A percentile compares a stretch with the other conserved stretches of the same genome.
phyloP scores from a whole-genome alignment of 2,113 vertebrate species.

The Oncorhynchus keta region DNA sequence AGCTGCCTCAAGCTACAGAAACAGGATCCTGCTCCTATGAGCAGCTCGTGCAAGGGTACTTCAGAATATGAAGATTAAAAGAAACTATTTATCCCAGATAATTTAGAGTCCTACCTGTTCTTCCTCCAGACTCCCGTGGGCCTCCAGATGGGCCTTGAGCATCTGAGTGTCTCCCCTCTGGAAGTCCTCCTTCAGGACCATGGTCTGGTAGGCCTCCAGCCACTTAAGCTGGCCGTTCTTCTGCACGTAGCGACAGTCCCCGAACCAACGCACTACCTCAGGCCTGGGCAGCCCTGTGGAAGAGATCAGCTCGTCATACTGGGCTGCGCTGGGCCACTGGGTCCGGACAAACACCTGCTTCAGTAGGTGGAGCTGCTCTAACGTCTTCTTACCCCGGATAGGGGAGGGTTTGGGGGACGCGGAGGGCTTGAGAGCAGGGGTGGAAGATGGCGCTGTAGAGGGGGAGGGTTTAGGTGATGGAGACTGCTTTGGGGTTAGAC shows the following conservation, averaged over 20 bases:
- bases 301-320: slow-evolving; percentile 86
- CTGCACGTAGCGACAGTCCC: slow-evolving; percentile 90
- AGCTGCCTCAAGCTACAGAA: too few relatives aligned
- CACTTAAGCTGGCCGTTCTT: slow-evolving; percentile 96
- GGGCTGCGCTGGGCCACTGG: slow-evolving; percentile 88
- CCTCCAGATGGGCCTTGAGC: slow-evolving; percentile 80
- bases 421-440: slow-evolving; percentile 27
- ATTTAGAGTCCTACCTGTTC: slow-evolving; percentile 53
- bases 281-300: slow-evolving; percentile 84
- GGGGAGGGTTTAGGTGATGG: slow-evolving; percentile 16
- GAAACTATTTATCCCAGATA: too few relatives aligned
- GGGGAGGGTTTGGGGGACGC: slow-evolving; percentile 51
- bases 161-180: slow-evolving; percentile 62
- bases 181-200: slow-evolving; percentile 75
- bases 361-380: slow-evolving; percentile 89
- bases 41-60: too few relatives aligned
- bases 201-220: slow-evolving; percentile 88
- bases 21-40: too few relatives aligned
- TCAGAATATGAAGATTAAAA: too few relatives aligned
- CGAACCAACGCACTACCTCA: slow-evolving; percentile 96
- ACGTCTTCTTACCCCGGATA: slow-evolving; percentile 84
- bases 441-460: slow-evolving; percentile 26
- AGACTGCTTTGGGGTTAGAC: slow-evolving; percentile 19
- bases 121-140: slow-evolving; percentile 78
- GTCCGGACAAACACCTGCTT: slow-evolving; percentile 92